phyloP scores from a whole-genome alignment of 2,797 vertebrate genomes.

The Melopsittacus undulatus region DNA sequence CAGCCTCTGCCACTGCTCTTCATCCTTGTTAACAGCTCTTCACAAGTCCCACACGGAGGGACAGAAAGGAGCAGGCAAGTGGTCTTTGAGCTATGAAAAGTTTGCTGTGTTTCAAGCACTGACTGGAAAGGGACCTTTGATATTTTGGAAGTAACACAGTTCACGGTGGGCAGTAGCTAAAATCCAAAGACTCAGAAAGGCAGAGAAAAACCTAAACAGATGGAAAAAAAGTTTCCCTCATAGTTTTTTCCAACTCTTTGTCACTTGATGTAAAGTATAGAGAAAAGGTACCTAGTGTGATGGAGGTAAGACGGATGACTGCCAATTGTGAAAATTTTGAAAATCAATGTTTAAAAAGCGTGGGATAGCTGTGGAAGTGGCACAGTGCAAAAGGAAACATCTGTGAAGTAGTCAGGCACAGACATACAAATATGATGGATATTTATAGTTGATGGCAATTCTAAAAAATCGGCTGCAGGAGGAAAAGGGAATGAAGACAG shows the following conservation, averaged over 20 bases:
- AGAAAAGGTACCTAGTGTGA: not conserved
- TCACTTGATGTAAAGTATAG: not conserved
- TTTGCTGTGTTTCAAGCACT: not conserved
- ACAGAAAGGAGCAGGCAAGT: not conserved
- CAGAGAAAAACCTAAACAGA: not conserved
- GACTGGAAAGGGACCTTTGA: not conserved
- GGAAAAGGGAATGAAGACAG: not conserved
- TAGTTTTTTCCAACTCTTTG: not conserved
- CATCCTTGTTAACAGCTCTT: not conserved
- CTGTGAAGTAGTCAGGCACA: slow-evolving; percentile 35
- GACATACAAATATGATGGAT: slow-evolving; percentile 17
- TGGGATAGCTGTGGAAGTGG: slow-evolving; percentile 7
- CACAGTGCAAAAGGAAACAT: not conserved
- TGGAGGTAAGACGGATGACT: not conserved
- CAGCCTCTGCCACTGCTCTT: too few relatives aligned
- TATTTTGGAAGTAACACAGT: not conserved
- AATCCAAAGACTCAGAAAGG: not conserved
- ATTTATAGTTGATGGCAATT: slow-evolving; percentile 52
- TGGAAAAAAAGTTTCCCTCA: not conserved
- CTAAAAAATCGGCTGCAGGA: slow-evolving; percentile 12
- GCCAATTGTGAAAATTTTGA: not conserved
- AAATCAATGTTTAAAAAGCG: not conserved
- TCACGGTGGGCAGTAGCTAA: not conserved
- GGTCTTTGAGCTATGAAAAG: not conserved
- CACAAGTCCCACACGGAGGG: fast-evolving